Evolutionary conservation across 2,797 vertebrate species (phyloP).

Genomic region (Natrix natrix): DNA sequence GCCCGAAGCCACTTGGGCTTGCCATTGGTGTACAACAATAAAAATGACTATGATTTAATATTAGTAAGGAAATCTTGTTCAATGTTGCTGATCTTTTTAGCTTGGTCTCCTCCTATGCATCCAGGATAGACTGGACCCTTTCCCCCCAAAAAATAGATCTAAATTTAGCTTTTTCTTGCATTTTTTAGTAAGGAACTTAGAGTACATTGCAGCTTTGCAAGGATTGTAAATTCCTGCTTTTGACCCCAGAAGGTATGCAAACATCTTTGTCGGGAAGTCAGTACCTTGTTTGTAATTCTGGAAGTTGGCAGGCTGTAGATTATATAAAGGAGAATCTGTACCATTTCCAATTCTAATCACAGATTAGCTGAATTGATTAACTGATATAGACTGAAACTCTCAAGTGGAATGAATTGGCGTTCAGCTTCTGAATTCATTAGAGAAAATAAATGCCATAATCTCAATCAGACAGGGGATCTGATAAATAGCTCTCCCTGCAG

Average conservation of each 20-base stretch:
- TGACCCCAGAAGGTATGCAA: background rate
- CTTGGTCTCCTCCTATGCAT: background rate
- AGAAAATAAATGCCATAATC: constrained; percentile 15
- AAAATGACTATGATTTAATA: background rate
- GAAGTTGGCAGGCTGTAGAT: background rate
- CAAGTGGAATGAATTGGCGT: background rate
- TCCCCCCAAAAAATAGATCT: background rate
- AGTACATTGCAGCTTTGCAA: background rate
- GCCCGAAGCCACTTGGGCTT: background rate
- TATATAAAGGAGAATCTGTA: background rate
- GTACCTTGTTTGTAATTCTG: background rate
- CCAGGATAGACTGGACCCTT: too few species aligned
- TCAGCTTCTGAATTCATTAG: background rate
- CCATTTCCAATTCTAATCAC: background rate
- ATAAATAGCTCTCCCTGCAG: background rate
- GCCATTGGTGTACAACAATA: background rate
- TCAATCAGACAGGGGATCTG: background rate
- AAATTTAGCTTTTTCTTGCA: background rate
- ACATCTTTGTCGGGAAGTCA: background rate
- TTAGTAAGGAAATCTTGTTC: background rate
- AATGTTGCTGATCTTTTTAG: background rate
- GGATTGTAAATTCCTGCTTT: background rate
- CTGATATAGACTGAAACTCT: background rate
- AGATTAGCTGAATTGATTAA: background rate
- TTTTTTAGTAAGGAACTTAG: background rate